phyloP scores from a whole-genome alignment of 2,797 vertebrate genomes.

The Notolabrus celidotus region DNA sequence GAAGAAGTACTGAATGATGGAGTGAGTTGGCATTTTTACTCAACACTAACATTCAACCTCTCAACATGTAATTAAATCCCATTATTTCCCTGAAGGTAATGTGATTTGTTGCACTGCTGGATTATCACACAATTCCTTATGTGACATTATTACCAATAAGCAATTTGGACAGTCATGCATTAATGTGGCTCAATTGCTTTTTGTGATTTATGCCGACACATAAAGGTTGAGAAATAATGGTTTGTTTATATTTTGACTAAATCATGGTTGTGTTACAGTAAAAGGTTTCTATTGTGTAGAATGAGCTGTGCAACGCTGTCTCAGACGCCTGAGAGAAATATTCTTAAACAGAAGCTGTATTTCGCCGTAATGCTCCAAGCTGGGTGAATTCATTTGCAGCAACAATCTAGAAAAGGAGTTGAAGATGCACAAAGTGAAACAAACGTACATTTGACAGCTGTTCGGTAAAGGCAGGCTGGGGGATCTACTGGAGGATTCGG shows the following conservation, averaged over 20 bases:
- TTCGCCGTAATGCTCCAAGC: neutral
- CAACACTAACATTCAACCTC: constrained; percentile 21
- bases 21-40: constrained; percentile 12
- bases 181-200: constrained; percentile 5
- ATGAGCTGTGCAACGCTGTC: neutral
- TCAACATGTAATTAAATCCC: constrained; percentile 24
- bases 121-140: neutral
- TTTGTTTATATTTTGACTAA: neutral
- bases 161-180: constrained; percentile 2
- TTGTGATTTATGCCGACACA: constrained; percentile 1
- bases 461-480: neutral
- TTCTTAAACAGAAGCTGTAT: neutral
- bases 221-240: neutral
- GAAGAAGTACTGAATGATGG: neutral
- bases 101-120: constrained; percentile 19
- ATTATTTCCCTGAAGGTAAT: constrained; percentile 25
- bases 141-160: constrained; percentile 27
- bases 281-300: neutral
- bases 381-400: constrained; percentile 4
- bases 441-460: neutral
- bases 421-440: neutral
- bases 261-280: neutral
- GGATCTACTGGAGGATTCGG: neutral
- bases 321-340: neutral
- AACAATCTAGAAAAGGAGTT: neutral